Evolutionary conservation across 2,888 invertebrate genomes (phyloP).

Genomic region (Synergus itoensis): DNA sequence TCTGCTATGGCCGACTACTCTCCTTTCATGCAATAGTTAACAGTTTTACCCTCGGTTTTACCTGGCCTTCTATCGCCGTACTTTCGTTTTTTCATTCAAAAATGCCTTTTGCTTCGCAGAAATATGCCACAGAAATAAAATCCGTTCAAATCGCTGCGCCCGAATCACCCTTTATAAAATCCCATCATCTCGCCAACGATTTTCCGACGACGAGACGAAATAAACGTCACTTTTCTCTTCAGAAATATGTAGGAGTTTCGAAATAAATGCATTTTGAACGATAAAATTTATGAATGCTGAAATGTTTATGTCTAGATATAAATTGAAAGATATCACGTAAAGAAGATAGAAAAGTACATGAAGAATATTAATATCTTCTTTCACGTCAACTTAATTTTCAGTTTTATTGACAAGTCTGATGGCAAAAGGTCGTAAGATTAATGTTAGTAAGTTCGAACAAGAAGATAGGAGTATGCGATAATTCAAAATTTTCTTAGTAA

Average conservation of each 20-base stretch:
- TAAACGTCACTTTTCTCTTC: not conserved
- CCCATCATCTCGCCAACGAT: not conserved
- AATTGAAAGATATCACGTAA: not conserved
- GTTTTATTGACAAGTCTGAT: not conserved
- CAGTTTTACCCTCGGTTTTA: conserved; percentile 35
- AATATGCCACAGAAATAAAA: conserved; percentile 1
- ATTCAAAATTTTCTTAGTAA: conserved; percentile 16
- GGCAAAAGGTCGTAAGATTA: not conserved
- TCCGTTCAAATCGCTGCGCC: conserved; percentile 5
- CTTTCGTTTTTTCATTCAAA: conserved; percentile 16
- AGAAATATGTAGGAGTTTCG: not conserved
- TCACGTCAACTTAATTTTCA: not conserved
- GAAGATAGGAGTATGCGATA: conserved; percentile 19
- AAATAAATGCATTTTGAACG: not conserved
- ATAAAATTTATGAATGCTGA: not conserved
- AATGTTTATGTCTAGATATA: not conserved
- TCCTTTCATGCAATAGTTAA: conserved; percentile 30
- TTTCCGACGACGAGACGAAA: not conserved
- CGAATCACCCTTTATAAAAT: conserved; percentile 14
- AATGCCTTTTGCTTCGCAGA: not conserved
- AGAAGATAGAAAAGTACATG: not conserved
- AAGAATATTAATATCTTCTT: not conserved
- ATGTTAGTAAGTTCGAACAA: conserved; percentile 14
- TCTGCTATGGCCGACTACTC: conserved; percentile 6
- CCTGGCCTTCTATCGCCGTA: conserved; percentile 15